These are phyloP conservation scores for Parelbella ahira DNA, from an alignment of 2,888 invertebrate species.

Conservation along the genomic window DNA sequence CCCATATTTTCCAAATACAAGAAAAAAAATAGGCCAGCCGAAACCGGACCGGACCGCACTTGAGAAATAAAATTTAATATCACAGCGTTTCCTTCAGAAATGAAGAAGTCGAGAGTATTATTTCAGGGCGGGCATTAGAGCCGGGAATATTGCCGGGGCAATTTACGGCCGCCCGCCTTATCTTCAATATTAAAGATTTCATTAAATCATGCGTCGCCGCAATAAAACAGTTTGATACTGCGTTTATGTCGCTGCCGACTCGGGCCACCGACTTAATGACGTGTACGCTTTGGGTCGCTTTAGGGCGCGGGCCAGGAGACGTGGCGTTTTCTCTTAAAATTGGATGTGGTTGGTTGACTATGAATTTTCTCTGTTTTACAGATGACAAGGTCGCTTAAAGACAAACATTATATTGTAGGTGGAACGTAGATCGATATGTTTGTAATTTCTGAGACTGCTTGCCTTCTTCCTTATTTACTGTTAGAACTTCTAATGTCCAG, in stretches of 20 bases:
- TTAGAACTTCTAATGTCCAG: no score
- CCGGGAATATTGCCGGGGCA: slow-evolving; percentile 51
- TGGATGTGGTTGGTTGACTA: no score
- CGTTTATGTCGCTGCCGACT: slow-evolving; percentile 57
- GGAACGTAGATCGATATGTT: no score
- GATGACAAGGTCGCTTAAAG: no score
- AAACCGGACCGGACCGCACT: slow-evolving; percentile 17
- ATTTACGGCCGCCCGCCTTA: slow-evolving; percentile 63
- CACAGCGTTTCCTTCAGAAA: slow-evolving; percentile 33
- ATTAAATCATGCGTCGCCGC: slow-evolving; percentile 73
- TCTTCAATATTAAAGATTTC: slow-evolving; percentile 78
- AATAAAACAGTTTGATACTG: slow-evolving; percentile 80
- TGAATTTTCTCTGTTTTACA: no score
- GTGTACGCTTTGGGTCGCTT: slow-evolving; percentile 54
- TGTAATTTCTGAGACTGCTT: no score
- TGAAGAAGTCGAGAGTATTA: slow-evolving; percentile 47
- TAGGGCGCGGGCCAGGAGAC: slow-evolving; percentile 19
- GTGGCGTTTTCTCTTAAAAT: no score
- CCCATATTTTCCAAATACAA: slow-evolving; percentile 14
- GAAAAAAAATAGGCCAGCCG: slow-evolving; percentile 13
- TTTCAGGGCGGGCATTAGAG: slow-evolving; percentile 44
- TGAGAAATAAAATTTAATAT: slow-evolving; percentile 38
- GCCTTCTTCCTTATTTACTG: no score
- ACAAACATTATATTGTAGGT: no score
- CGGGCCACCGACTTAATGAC: slow-evolving; percentile 73